Evolutionary conservation across 2,888 invertebrate genomes (phyloP), one percentile per base, ranked within the genome.

Genomic region (Leucozona laternaria): DNA sequence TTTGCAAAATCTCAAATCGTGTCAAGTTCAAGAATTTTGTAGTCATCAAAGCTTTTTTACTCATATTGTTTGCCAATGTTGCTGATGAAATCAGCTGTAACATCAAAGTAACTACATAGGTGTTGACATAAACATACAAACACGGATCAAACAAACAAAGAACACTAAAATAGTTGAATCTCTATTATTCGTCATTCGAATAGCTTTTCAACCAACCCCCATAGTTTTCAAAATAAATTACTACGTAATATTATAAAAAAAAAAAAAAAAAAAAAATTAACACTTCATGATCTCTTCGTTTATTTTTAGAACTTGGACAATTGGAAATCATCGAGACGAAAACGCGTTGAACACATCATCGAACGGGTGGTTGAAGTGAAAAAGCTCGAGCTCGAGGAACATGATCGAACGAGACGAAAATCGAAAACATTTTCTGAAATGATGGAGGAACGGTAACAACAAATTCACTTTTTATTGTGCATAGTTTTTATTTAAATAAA

Each of bases 361-460:
- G 97, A 97, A 93, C 94, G 97, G 89, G 97, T 97, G 89, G 97
- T 97, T 88, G 97, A 97, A 93, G 97, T 97, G 89, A 97, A 97
- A 90, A 96, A 97, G 92, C 94, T 97, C 91, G 97, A 97, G 93
- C 94, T 95, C 91, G 97, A 97, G 91, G 95, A 96, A 90, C 93
- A 94, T 92, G 95, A 94, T 91, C 94, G 96, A 92, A 93, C 94
- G 89, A 94, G 96, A 89, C 94, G 96, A 90, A 96, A 96, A 94
- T 96, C 95, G 93, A 98, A 98, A 94, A 98, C 98, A 88, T 98
- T 98, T 94, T 97, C 96, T 91, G 98, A 98, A 93, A 98, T 98
- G 96, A 95, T 97, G 93, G 97, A 97, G 92, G 97, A 97, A 93
- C 95, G 97, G 95, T 96, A 91, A 75, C 31, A 64, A 66, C 43